phyloP scores from a whole-genome alignment of 2,113 vertebrate genomes.

The Carollia perspicillata region DNA sequence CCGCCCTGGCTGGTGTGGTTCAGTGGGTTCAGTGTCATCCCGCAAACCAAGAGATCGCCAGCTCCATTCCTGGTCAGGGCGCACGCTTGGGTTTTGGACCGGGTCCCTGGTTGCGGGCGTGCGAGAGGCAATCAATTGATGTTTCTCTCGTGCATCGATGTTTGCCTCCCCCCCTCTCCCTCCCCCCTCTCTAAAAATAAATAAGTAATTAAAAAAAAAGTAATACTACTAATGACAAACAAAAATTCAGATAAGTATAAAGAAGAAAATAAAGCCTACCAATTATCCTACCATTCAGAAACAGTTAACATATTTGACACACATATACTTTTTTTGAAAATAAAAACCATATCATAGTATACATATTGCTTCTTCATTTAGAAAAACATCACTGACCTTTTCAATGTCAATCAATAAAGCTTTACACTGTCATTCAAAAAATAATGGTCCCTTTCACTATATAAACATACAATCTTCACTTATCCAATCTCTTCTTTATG shows the following conservation, averaged over 20 bases:
- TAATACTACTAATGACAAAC: background rate
- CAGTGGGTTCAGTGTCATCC: too few species aligned
- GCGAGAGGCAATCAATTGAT: too few species aligned
- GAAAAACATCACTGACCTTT: background rate
- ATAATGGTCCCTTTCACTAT: background rate
- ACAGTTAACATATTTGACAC: background rate
- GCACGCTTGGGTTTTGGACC: too few species aligned
- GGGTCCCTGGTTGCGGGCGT: too few species aligned
- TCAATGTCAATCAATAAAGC: background rate
- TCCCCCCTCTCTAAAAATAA: too few species aligned
- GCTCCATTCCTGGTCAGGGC: too few species aligned
- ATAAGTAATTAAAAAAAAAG: too few species aligned
- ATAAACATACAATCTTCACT: background rate
- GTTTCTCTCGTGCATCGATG: too few species aligned
- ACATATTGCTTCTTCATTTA: background rate
- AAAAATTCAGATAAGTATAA: background rate
- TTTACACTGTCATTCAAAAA: background rate
- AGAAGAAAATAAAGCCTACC: background rate
- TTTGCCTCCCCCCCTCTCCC: too few species aligned
- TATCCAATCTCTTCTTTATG: background rate
- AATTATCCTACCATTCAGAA: background rate
- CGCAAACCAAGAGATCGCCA: too few species aligned
- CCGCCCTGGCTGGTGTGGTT: background rate
- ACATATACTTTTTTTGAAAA: background rate
- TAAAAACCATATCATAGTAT: background rate